phyloP scores from a whole-genome alignment of 2,888 invertebrate genomes.

The Eilema caniola region DNA sequence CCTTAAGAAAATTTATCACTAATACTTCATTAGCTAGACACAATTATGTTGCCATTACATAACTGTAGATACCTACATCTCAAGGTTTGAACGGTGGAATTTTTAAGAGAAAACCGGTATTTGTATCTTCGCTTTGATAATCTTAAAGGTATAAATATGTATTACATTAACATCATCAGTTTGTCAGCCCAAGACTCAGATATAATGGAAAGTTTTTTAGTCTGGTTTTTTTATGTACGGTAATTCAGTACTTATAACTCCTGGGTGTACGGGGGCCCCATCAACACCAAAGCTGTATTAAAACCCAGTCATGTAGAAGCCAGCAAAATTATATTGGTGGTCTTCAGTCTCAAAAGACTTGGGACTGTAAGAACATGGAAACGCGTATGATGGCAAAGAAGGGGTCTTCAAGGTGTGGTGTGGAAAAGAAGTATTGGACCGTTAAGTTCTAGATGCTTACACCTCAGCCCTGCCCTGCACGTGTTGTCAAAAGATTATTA shows the following conservation, averaged over 20 bases:
- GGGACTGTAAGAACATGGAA: not conserved
- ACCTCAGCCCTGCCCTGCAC: not conserved
- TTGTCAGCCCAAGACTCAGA: not conserved
- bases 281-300: too few species aligned
- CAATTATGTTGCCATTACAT: slow-evolving; percentile 38
- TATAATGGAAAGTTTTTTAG: slow-evolving; percentile 18
- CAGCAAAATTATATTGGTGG: not conserved
- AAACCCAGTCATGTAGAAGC: not conserved
- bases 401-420: not conserved
- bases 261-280: not conserved
- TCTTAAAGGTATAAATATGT: slow-evolving; percentile 25
- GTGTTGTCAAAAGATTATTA: not conserved
- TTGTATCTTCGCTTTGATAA: slow-evolving; percentile 27
- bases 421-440: not conserved
- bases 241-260: not conserved
- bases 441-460: not conserved
- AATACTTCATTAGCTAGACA: slow-evolving; percentile 41
- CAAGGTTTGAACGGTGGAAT: slow-evolving; percentile 49
- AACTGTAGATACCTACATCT: slow-evolving; percentile 33
- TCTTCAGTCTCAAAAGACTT: not conserved
- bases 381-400: not conserved
- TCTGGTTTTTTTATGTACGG: not conserved
- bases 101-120: slow-evolving; percentile 48
- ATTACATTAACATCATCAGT: not conserved
- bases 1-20: slow-evolving; percentile 69